Evolutionary conservation across 2,113 vertebrate species (phyloP).

Genomic region (Hippocampus comes): DNA sequence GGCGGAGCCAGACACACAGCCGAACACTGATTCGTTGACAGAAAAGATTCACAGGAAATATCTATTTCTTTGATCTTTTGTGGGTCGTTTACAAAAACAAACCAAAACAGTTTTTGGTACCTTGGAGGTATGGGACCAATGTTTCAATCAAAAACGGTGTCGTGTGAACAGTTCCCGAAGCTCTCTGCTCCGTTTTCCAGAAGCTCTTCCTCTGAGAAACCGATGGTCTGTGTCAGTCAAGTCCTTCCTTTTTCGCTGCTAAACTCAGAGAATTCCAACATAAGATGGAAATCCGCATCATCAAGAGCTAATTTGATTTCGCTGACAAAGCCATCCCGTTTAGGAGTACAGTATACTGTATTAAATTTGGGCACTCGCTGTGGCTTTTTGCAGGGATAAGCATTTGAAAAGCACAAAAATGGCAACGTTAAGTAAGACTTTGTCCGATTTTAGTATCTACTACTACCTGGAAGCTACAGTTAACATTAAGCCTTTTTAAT

Average conservation of each 20-base stretch:
- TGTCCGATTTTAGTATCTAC: neutral
- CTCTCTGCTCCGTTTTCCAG: neutral
- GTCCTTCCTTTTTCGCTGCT: neutral
- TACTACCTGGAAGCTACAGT: neutral
- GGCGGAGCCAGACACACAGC: too few species aligned
- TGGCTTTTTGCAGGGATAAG: neutral
- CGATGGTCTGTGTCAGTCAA: too few species aligned
- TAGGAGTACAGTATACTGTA: neutral
- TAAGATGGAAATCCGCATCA: too few species aligned
- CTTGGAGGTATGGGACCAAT: too few species aligned
- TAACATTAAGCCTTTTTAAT: neutral
- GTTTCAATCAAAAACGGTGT: neutral
- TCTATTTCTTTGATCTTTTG: too few species aligned
- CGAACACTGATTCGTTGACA: too few species aligned
- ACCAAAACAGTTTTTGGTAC: neutral
- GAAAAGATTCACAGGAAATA: too few species aligned
- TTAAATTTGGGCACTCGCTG: neutral
- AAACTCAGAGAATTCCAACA: neutral
- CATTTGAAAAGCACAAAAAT: conserved; percentile 1
- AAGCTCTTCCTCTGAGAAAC: neutral
- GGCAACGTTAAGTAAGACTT: neutral
- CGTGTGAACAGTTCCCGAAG: neutral
- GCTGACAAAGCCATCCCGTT: neutral
- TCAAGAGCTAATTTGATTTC: neutral
- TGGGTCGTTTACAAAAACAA: too few species aligned